These are phyloP conservation scores for Mayetiola destructor DNA, from an alignment of 2,888 invertebrate genomes.

Conservation along the genomic window DNA sequence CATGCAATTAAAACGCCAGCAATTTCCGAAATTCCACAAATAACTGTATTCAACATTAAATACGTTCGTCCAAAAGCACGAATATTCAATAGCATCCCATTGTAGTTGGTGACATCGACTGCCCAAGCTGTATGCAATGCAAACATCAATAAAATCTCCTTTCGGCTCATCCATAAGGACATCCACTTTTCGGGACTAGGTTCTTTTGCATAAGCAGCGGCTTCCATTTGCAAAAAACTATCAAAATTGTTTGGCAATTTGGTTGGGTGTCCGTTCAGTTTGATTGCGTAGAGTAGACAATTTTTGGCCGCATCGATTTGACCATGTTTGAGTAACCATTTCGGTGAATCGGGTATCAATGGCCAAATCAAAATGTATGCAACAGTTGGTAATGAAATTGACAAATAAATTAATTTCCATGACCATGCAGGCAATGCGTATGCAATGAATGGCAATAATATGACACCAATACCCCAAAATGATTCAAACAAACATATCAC, in stretches of 20 bases:
- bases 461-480: constrained; percentile 37
- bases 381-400: constrained; percentile 35
- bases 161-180: constrained; percentile 29
- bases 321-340: constrained; percentile 33
- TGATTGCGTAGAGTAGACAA: constrained; percentile 29
- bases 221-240: constrained; percentile 26
- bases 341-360: constrained; percentile 37
- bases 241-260: constrained; percentile 30
- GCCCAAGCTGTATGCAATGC: constrained; percentile 32
- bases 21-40: constrained; percentile 35
- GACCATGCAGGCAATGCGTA: constrained; percentile 33
- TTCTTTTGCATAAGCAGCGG: constrained; percentile 24
- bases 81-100: constrained; percentile 36
- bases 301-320: constrained; percentile 28
- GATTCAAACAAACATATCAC: constrained; percentile 34
- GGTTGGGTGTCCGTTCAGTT: constrained; percentile 30
- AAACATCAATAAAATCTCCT: constrained; percentile 29
- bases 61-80: constrained; percentile 35
- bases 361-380: constrained; percentile 30
- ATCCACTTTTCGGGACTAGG: constrained; percentile 28
- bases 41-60: constrained; percentile 32
- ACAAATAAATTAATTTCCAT: constrained; percentile 35
- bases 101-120: constrained; percentile 33
- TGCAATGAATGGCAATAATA: constrained; percentile 32
- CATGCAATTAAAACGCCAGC: constrained; percentile 34